Evolutionary conservation across 2,888 invertebrate genomes (phyloP).

Genomic region (Epiblema foenella): DNA sequence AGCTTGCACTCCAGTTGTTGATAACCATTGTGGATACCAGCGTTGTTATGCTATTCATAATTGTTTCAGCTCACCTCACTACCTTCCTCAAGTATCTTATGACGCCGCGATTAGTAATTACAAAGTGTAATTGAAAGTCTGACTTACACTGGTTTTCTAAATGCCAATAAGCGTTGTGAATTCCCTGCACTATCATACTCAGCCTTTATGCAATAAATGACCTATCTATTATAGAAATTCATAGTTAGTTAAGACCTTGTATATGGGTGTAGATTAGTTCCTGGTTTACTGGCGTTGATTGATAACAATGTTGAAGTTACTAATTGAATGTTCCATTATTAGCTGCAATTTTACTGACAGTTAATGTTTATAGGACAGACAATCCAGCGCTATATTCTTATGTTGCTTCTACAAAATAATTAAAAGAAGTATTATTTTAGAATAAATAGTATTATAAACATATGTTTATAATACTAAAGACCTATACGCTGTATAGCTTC

Average conservation of each 20-base stretch:
- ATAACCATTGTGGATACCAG: background rate
- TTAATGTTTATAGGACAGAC: background rate
- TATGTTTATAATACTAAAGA: too few species aligned
- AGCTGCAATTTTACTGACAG: constrained; percentile 18
- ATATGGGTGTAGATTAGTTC: background rate
- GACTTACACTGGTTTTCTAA: background rate
- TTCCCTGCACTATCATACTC: background rate
- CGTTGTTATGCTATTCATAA: background rate
- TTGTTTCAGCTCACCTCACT: background rate
- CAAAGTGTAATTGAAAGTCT: background rate
- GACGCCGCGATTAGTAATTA: background rate
- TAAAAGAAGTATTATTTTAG: too few species aligned
- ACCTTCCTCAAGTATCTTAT: background rate
- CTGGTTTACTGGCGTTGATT: constrained; percentile 20
- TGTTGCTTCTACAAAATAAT: too few species aligned
- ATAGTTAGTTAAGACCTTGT: background rate
- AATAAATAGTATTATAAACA: too few species aligned
- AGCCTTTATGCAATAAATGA: background rate
- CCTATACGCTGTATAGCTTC: background rate
- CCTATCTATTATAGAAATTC: background rate
- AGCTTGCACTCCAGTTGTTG: background rate
- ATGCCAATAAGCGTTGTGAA: background rate
- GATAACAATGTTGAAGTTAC: constrained; percentile 10
- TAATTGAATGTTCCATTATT: constrained; percentile 25
- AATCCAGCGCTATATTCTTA: background rate